Base-by-base conservation (phyloP, 2,888 invertebrate genomes). In the Drosophila anomalata region DNA sequence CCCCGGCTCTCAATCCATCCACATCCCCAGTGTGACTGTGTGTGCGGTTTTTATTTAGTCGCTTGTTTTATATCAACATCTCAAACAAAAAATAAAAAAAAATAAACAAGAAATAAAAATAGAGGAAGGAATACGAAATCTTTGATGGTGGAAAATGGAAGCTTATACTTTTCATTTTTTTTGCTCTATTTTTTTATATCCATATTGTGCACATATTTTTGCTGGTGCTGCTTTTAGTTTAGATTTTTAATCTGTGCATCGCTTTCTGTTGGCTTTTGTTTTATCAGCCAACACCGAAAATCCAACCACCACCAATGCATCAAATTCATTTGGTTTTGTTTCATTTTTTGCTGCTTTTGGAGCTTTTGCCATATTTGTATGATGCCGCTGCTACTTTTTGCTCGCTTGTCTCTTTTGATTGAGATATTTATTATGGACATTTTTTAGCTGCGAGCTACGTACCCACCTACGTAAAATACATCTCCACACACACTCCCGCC, bases 31-130 rank as follows among this genome's bases (percentile, higher is more conserved):
- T 51, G 26, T 72, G 68, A 77, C 67, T 71, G 50, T 81, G 72
- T 78, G 72, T 84, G 87, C 51, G 82, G 88, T 85, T 87, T 82
- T 87, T 87, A 83, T 83, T 83, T 83, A 83, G 82, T 87, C 79
- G 77, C 75, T 87, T 87, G 88, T 82, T 72, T 81, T 87, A 87
- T 87, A 85, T 75, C 73, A 82, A 44, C 82, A 82, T 81, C 86
- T 81, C 77, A 62, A 61, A n/a, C 2, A 42, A 55, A 31, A 22
- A 55, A 33, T n/a, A 46, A 14, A 48, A 26, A 44, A 26, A n/a
- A 1, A 17, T 14, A 36, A 36, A 31, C 17, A 11, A 1, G 11
- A 24, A 46, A 36, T 29, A 24, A 44, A 20, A 33, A 2, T 20
- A 9, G 20, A 12, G 70, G 75, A 73, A 77, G 17, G 24, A 12